These are phyloP conservation scores for Tetanocera ferruginea DNA, from an alignment of 2,888 invertebrate species.

Conservation along the genomic window DNA sequence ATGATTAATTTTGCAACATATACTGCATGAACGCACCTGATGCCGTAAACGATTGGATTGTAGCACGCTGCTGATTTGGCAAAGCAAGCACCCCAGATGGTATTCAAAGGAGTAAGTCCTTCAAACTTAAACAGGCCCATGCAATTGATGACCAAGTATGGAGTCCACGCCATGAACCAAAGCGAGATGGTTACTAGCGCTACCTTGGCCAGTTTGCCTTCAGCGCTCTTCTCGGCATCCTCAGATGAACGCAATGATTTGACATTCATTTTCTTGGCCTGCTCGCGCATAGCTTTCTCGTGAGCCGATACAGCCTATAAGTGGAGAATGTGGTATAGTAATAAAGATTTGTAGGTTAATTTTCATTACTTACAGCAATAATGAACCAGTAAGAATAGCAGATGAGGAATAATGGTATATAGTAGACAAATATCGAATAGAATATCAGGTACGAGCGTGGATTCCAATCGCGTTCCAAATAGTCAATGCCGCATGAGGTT, in stretches of 20 bases:
- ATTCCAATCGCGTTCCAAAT: conserved; percentile 81
- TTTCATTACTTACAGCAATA: conserved; percentile 75
- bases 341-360: background rate
- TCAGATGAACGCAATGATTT: conserved; percentile 86
- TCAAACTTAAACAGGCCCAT: conserved; percentile 83
- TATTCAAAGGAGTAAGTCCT: conserved; percentile 82
- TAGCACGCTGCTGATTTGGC: conserved; percentile 93
- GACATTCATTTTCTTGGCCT: conserved; percentile 95
- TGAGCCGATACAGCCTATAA: conserved; percentile 83
- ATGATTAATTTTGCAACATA: background rate
- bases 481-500: conserved; percentile 93
- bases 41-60: conserved; percentile 92
- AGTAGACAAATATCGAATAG: conserved; percentile 85
- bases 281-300: conserved; percentile 88
- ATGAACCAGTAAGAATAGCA: conserved; percentile 92
- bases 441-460: conserved; percentile 84
- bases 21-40: conserved; percentile 74
- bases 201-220: conserved; percentile 90
- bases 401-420: conserved; percentile 82
- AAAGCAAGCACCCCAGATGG: conserved; percentile 91
- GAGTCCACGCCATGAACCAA: conserved; percentile 95
- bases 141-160: conserved; percentile 86
- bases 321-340: background rate
- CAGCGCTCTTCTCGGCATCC: conserved; percentile 83
- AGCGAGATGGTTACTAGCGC: conserved; percentile 90